Percentiles rank a stretch among this genome's conserved stretches.
Conservation (phyloP, 1,140 invertebrate genomes). For the Diuraphis noxia region DNA sequence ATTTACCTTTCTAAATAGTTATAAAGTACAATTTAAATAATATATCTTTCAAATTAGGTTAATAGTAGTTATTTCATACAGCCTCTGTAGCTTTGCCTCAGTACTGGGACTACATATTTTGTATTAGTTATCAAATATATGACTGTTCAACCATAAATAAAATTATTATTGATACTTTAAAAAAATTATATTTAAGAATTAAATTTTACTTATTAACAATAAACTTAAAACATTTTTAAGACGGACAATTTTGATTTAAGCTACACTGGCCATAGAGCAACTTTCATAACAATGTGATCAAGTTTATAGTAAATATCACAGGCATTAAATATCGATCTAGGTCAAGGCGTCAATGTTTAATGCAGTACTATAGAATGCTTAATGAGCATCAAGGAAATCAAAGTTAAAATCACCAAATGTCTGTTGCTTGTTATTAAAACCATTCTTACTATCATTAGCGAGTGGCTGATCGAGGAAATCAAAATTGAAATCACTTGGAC, state of each 20-base stretch:
- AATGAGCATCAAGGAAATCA: slow-evolving; percentile 50
- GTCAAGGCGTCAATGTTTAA: neutral
- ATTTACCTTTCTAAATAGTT: slow-evolving; percentile 39
- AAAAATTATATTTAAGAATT: neutral
- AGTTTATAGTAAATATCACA: slow-evolving; percentile 26
- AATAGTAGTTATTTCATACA: neutral
- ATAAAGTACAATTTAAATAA: slow-evolving; percentile 30
- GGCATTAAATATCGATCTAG: slow-evolving; percentile 14
- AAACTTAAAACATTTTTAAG: neutral
- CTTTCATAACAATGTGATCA: neutral
- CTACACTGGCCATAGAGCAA: neutral
- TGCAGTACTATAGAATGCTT: neutral
- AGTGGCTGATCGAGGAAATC: slow-evolving; percentile 51
- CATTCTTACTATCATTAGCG: slow-evolving; percentile 40
- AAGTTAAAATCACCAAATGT: slow-evolving; percentile 45
- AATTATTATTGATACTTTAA: neutral
- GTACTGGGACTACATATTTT: neutral
- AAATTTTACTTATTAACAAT: neutral
- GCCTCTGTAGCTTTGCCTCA: neutral
- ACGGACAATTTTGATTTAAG: neutral
- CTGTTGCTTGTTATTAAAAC: slow-evolving; percentile 45
- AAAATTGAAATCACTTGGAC: slow-evolving; percentile 48
- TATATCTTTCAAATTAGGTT: neutral
- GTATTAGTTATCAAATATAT: neutral
- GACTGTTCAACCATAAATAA: neutral